Conservation (phyloP, 2,113 vertebrate species). For the Puffinus mauretanicus region DNA sequence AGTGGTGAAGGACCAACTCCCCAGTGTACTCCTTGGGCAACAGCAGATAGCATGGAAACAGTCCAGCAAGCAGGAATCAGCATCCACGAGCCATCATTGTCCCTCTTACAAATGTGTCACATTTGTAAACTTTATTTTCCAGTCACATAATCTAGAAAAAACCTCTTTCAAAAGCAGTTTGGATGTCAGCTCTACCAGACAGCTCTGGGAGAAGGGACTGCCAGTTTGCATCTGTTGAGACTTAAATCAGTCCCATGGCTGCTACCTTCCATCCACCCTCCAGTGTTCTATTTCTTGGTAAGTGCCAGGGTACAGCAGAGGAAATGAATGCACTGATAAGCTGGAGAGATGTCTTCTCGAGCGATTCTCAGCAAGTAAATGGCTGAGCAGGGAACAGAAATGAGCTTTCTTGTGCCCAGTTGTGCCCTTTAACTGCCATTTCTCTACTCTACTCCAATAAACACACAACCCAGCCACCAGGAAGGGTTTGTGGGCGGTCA, state of each 20-base stretch:
- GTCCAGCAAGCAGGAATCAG: not conserved
- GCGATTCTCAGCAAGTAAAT: not conserved
- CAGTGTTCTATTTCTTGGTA: not conserved
- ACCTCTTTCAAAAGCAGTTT: not conserved
- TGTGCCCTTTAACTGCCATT: not conserved
- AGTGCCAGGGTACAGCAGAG: not conserved
- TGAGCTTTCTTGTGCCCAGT: not conserved
- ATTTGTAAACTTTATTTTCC: constrained; percentile 19
- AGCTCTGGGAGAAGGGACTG: constrained; percentile 11
- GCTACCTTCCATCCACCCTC: not conserved
- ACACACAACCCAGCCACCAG: not conserved
- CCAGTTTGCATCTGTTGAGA: not conserved
- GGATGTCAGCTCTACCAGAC: not conserved
- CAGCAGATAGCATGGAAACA: not conserved
- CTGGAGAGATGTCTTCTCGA: not conserved
- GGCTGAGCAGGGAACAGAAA: not conserved
- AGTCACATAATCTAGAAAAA: not conserved
- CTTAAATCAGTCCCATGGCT: not conserved
- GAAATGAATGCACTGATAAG: not conserved
- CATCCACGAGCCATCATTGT: not conserved
- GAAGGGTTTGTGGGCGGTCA: not conserved
- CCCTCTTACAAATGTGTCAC: not conserved
- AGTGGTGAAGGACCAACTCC: not conserved
- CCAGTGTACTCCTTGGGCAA: not conserved
- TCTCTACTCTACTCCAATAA: not conserved